Evolutionary conservation across 2,797 vertebrate genomes (phyloP), one percentile per base, ranked within the genome.

Genomic region (Gallinago solitaria): DNA sequence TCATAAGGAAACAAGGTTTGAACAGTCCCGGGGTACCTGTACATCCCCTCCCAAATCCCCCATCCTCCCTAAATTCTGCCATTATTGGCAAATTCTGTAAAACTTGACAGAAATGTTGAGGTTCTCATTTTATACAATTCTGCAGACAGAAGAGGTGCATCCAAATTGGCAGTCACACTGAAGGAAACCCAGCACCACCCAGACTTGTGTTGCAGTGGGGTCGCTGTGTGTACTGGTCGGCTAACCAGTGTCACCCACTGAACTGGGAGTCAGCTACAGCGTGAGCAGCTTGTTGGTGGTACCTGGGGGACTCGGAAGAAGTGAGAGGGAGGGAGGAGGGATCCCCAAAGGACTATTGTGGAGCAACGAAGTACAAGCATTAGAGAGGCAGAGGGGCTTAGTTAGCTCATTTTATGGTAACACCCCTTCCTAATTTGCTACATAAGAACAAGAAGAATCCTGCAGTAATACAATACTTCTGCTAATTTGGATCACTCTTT

Each of bases 151-250:
- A 48, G 37, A 80, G 23, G 50, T 56, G 41, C 54, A 32, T 28
- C 28, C 7, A 33, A 54, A 54, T 28, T 12, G 32, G 28, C 1
- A 1, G 32, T 50, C 10, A 2, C 3, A 14, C 56, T 33, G 54
- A 53, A 30, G 41, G 43, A 56, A 63, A 57, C 32, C 45, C 59
- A 60, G 74, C 17, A 60, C 25, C 63, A 33, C 69, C 6, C 11
- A 37, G 82, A 23, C n/a, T 24, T 0, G 0, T 10, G 33, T 5
- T 39, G 39, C 50, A 41, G 5, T 0, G 11, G 3, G 54, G 33
- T 9, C 54, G 6, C 20, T 48, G 33, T 3, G 19, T 3, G 25
- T 35, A 53, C 37, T 14, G 35, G 23, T 6, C 11, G 9, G 50
- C n/a, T 20, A 19, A 77, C 30, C 70, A 28, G 57, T 1, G n/a